Evolutionary conservation across 2,888 invertebrate species (phyloP).

Genomic region (Philereme transversata): DNA sequence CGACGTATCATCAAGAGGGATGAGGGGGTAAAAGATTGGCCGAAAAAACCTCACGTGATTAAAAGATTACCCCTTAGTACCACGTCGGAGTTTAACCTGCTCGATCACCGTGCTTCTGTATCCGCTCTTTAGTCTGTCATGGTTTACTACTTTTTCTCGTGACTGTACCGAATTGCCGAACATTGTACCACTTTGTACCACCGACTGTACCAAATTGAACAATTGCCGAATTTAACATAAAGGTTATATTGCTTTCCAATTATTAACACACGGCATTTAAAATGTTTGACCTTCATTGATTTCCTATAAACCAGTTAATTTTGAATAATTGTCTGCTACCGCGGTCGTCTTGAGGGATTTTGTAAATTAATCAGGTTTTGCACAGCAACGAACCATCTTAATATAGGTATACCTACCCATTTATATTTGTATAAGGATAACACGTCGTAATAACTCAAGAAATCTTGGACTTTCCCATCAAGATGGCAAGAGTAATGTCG

Average conservation of each 20-base stretch:
- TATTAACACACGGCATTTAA: constrained; percentile 6
- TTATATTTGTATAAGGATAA: constrained; percentile 2
- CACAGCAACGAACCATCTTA: neutral
- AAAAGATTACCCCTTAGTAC: too few relatives aligned
- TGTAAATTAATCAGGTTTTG: constrained; percentile 10
- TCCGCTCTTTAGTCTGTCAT: too few relatives aligned
- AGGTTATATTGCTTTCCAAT: constrained; percentile 11
- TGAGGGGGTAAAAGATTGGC: too few relatives aligned
- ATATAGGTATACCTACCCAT: neutral
- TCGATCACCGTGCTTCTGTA: too few relatives aligned
- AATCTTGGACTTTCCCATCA: constrained; percentile 13
- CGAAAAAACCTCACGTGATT: too few relatives aligned
- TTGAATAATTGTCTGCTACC: constrained; percentile 3
- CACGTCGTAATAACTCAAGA: constrained; percentile 1
- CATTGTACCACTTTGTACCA: too few relatives aligned
- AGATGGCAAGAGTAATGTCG: neutral
- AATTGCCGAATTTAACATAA: constrained; percentile 4
- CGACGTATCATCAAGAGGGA: too few relatives aligned
- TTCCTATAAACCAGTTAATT: constrained; percentile 5
- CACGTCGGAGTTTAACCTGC: too few relatives aligned
- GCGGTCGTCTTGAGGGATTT: neutral
- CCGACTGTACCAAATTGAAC: too few relatives aligned
- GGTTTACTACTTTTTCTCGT: too few relatives aligned
- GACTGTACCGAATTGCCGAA: too few relatives aligned
- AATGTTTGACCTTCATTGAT: constrained; percentile 19